Percentiles rank a stretch among this genome's conserved stretches.
Evolutionary conservation across 2,888 invertebrate genomes (phyloP).

Genomic region (Tachina lurida): DNA sequence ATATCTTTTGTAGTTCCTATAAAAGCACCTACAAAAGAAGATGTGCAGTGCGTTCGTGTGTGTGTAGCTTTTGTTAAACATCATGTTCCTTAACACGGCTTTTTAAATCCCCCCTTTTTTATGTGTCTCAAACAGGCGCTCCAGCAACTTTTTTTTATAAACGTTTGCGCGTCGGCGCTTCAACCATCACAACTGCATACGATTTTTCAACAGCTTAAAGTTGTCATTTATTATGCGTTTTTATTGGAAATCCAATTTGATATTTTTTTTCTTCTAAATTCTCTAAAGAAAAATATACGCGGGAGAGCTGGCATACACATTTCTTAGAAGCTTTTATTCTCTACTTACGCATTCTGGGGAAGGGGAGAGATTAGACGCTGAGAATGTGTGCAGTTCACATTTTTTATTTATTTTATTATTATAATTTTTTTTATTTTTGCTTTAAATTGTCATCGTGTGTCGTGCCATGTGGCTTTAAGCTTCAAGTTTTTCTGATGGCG

Average conservation of each 20-base stretch:
- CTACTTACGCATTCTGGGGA: not conserved
- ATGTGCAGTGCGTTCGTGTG: not conserved
- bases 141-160: slow-evolving; percentile 13
- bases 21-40: not conserved
- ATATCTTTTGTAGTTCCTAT: not conserved
- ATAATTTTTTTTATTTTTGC: not conserved
- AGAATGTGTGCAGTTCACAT: not conserved
- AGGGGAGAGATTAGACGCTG: slow-evolving; percentile 8
- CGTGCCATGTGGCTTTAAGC: slow-evolving; percentile 42
- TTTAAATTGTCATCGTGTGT: slow-evolving; percentile 56
- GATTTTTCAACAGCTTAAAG: slow-evolving; percentile 55
- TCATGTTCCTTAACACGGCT: slow-evolving; percentile 4
- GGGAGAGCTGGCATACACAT: not conserved
- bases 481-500: slow-evolving; percentile 30
- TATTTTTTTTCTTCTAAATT: slow-evolving; percentile 1
- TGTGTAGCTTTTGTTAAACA: slow-evolving; percentile 36
- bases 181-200: slow-evolving; percentile 40
- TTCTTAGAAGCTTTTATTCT: not conserved
- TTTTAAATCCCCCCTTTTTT: slow-evolving; percentile 16
- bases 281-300: not conserved
- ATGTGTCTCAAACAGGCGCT: slow-evolving; percentile 36
- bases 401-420: not conserved
- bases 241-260: slow-evolving; percentile 78
- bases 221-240: slow-evolving; percentile 80
- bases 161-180: slow-evolving; percentile 42